Evolutionary conservation across 2,888 invertebrate species (phyloP), one percentile per base, ranked within the genome.

Genomic region (Epirrita christyi): DNA sequence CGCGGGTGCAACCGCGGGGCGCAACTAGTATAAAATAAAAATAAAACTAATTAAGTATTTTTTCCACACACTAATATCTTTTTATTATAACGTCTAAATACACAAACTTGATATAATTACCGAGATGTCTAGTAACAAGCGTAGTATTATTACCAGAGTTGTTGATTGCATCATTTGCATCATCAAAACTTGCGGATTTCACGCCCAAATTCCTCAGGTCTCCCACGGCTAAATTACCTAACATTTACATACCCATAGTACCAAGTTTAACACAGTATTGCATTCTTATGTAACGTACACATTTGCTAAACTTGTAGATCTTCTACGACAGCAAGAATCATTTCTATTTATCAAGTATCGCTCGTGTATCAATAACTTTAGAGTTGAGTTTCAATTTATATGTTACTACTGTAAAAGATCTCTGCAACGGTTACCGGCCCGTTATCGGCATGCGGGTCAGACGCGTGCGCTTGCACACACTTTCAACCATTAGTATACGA

Each of bases 391-490:
- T 58, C 44, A 15, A 49, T 52, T 53, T 44, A 7, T 40, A 9
- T 29, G 29, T 34, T 11, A 40, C n/a, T n/a, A n/a, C 43, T 37
- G 29, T 42, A 42, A 4, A 21, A 21, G 48, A 52, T 55, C 49
- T 61, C 54, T 46, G 43, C 64, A 68, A 68, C 70, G 66, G 70
- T 67, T 64, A 57, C 61, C 56, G 58, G 53, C 54, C 70, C 70
- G 70, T 70, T 70, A 70, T 60, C 85, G 84, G 76, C 66, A 89
- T 89, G 85, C 83, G 81, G 91, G 91, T 92, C 91, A 68, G 73
- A 81, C 82, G 84, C 87, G 84, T 82, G 88, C 83, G 73, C 53
- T 44, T 57, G 52, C 53, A 49, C 80, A 74, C 78, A 76, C 79
- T 86, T 88, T 87, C 87, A 78, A 86, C 81, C 53, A 60, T 55